Conservation (phyloP, 1,140 invertebrate species). For the Prorops nasuta region DNA sequence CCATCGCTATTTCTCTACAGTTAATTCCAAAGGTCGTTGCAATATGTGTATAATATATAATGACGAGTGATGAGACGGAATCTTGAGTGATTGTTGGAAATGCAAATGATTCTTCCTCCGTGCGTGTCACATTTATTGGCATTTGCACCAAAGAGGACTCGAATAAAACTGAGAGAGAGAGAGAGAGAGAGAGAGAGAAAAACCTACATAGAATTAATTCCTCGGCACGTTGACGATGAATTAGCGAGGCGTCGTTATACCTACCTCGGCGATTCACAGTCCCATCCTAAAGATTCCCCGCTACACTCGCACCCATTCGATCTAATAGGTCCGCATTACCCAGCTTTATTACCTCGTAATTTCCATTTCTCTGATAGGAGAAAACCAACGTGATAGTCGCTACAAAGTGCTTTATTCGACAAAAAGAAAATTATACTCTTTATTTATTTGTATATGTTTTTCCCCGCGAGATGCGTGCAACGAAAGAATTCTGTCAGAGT, state of each 20-base stretch:
- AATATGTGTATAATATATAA: too few species aligned
- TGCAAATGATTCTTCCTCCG: too few species aligned
- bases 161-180: not conserved
- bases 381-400: slow-evolving; percentile 21
- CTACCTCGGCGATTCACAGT: slow-evolving; percentile 1
- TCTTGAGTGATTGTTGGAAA: too few species aligned
- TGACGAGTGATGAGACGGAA: too few species aligned
- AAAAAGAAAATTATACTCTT: too few species aligned
- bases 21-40: too few species aligned
- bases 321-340: slow-evolving; percentile 26
- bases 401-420: slow-evolving; percentile 26
- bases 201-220: not conserved
- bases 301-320: slow-evolving; percentile 11
- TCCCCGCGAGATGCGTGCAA: too few species aligned
- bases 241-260: slow-evolving; percentile 15
- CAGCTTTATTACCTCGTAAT: slow-evolving; percentile 28
- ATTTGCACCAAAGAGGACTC: too few species aligned
- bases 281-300: slow-evolving; percentile 7
- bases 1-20: too few species aligned
- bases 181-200: not conserved
- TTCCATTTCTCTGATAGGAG: slow-evolving; percentile 21
- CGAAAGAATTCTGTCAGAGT: too few species aligned
- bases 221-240: not conserved
- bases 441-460: too few species aligned
- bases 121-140: too few species aligned